phyloP scores from a whole-genome alignment of 2,113 vertebrate genomes.

The Corythaeola cristata region DNA sequence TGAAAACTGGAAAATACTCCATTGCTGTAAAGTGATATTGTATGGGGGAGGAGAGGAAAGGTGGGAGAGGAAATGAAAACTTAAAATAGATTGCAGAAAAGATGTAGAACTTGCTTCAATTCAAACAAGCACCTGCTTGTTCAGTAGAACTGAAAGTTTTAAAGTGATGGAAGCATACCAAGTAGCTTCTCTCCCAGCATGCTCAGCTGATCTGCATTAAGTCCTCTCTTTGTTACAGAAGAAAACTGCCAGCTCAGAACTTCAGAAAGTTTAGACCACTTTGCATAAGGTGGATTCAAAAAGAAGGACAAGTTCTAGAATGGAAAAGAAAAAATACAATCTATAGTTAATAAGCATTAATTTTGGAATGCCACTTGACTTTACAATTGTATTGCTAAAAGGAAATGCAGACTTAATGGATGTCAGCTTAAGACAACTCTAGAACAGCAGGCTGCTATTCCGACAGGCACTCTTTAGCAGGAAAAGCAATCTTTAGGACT shows the following conservation, averaged over 20 bases:
- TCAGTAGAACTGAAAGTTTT: not conserved
- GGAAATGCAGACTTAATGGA: not conserved
- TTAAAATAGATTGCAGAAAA: not conserved
- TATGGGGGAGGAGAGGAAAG: not conserved
- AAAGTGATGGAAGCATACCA: constrained; percentile 53
- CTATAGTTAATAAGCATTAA: not conserved
- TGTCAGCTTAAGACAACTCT: not conserved
- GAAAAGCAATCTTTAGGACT: not conserved
- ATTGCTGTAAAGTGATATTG: not conserved
- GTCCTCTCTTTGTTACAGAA: constrained; percentile 85
- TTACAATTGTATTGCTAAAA: not conserved
- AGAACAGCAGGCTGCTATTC: not conserved
- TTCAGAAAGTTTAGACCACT: constrained; percentile 87
- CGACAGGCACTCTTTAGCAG: not conserved
- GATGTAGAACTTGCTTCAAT: not conserved
- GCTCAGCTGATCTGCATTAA: constrained; percentile 85
- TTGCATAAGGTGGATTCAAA: constrained; percentile 81
- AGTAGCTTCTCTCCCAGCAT: constrained; percentile 85
- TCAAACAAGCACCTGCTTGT: not conserved
- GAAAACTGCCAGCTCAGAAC: constrained; percentile 95
- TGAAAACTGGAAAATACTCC: not conserved
- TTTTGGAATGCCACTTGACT: not conserved
- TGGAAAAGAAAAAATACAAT: not conserved
- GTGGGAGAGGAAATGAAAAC: not conserved
- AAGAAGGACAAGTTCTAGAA: constrained; percentile 88